Percentiles rank a stretch among this genome's conserved stretches.
Conservation (phyloP, 2,797 vertebrate genomes). For the Ctenosaura bakeri region DNA sequence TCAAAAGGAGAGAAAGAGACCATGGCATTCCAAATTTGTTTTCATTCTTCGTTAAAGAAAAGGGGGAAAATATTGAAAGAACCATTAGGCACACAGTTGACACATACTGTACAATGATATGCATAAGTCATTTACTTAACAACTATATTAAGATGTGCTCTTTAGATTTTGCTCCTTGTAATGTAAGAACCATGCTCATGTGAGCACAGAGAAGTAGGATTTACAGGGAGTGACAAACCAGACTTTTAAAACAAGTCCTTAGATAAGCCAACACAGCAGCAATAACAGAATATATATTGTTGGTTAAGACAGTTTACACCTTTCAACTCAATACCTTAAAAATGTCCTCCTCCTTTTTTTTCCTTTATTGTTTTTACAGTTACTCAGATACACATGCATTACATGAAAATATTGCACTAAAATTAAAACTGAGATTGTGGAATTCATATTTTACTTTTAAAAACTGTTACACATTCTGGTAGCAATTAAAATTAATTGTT, state of each 20-base stretch:
- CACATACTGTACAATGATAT: constrained; percentile 93
- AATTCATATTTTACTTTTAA: constrained; percentile 77
- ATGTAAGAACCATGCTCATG: constrained; percentile 79
- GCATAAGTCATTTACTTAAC: constrained; percentile 81
- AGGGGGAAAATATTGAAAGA: constrained; percentile 90
- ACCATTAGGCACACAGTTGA: constrained; percentile 98
- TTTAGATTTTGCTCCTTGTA: constrained; percentile 78
- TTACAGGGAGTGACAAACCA: constrained; percentile 80
- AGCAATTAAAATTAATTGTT: constrained; percentile 79
- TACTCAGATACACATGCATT: constrained; percentile 93
- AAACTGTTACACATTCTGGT: constrained; percentile 77
- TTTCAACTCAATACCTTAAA: constrained; percentile 86
- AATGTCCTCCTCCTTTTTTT: constrained; percentile 71
- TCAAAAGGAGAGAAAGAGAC: constrained; percentile 83
- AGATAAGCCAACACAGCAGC: constrained; percentile 85
- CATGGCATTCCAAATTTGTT: constrained; percentile 86
- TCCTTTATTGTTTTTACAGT: constrained; percentile 81
- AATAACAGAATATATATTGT: constrained; percentile 91
- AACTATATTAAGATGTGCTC: constrained; percentile 82
- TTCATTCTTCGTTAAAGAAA: constrained; percentile 87
- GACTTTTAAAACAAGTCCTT: constrained; percentile 99
- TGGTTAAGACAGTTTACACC: constrained; percentile 83
- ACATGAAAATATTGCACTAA: constrained; percentile 96
- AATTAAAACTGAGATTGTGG: constrained; percentile 85
- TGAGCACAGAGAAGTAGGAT: constrained; percentile 80